Evolutionary conservation across 2,113 vertebrate species (phyloP), one percentile per base, ranked within the genome.

Genomic region (Cyanoramphus novaezelandiae): DNA sequence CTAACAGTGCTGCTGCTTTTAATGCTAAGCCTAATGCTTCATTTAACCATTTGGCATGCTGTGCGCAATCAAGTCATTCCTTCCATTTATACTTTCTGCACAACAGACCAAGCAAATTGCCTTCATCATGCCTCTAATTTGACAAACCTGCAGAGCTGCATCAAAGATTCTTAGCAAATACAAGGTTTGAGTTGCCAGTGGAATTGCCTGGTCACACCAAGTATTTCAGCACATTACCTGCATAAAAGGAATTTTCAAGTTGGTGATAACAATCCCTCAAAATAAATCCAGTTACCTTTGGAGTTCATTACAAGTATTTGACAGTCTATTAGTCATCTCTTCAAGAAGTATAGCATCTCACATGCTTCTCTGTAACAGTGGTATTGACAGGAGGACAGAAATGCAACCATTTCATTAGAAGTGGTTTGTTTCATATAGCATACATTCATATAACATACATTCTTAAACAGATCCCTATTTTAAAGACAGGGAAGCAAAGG

Each of bases 11-110:
- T 95, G 72, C 83, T 97, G 91, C 95, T 95, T 96, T 96, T 96
- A 96, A 92, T 94, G 88, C 87, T 95, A 88, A 95, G 76, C 93
- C 88, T 97, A 96, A 95, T 96, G 95, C 92, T 96, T 96, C 95
- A 74, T 93, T 93, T 94, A 96, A 95, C 94, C 82, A 68, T 95
- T 97, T 94, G 85, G 92, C 92, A 93, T 96, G 93, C 95, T 96
- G 96, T 94, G 93, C 92, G 93, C 88, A 96, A 92, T 95, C 94
- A 94, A 95, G 76, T 96, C 82, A 90, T 95, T 96, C 92, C 88
- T 96, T 93, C 94, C 95, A 88, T 95, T 94, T 95, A 71, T 94
- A 68, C 88, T 93, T 96, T 86, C 85, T 94, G 80, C 82, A 93
- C 94, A 96, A 96, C 84, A 96, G 85, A 90, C 87, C 68, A 90